A percentile compares a stretch with the other conserved stretches of the same genome.
Conservation (phyloP, 2,797 vertebrate species). For the Melanotaenia boesemani region DNA sequence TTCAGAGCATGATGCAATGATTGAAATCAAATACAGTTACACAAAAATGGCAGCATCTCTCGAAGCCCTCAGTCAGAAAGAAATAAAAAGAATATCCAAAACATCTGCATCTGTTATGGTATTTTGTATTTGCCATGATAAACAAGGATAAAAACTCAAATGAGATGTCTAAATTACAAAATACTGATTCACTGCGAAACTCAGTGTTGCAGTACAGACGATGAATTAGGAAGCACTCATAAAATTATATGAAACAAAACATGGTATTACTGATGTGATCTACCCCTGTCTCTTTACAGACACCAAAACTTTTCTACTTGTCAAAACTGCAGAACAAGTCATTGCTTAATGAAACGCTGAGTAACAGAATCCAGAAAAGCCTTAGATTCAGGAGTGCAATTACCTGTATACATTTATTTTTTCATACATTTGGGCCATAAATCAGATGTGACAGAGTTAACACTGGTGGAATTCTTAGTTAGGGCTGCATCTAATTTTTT, state of each 20-base stretch:
- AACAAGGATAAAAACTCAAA: background rate
- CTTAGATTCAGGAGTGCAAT: background rate
- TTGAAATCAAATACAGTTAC: constrained; percentile 7
- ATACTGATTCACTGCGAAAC: background rate
- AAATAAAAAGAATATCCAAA: background rate
- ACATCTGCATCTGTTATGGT: background rate
- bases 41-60: background rate
- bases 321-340: background rate
- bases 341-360: background rate
- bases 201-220: background rate
- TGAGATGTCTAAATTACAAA: background rate
- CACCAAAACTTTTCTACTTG: no score
- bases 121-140: background rate
- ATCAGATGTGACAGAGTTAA: background rate
- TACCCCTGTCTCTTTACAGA: background rate
- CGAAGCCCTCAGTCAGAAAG: background rate
- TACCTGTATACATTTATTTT: background rate
- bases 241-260: background rate
- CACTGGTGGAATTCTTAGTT: background rate
- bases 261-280: background rate
- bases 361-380: background rate
- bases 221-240: background rate
- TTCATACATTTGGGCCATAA: background rate
- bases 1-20: constrained; percentile 1
- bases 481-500: background rate